A percentile compares a stretch with the other conserved stretches of the same genome.
phyloP scores from a whole-genome alignment of 2,888 invertebrate species.

The Poecilus cupreus region DNA sequence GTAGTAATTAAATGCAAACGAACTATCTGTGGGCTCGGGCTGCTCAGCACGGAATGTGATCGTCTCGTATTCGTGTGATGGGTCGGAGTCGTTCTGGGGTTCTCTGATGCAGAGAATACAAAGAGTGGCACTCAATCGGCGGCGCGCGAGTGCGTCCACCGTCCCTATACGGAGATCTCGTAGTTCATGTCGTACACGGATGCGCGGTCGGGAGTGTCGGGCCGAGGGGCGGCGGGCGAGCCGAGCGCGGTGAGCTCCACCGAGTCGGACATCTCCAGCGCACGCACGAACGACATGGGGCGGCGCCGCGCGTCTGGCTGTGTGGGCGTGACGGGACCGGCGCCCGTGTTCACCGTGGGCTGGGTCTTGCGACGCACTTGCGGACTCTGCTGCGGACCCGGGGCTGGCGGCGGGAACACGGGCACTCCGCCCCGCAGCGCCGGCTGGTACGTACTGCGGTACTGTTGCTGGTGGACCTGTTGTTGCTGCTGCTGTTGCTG shows the following conservation, averaged over 20 bases:
- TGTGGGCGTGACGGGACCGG: conserved; percentile 68
- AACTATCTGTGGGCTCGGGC: not conserved
- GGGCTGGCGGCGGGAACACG: conserved; percentile 77
- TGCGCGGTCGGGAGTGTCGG: conserved; percentile 86
- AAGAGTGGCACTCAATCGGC: conserved; percentile 47
- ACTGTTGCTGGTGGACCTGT: conserved; percentile 64
- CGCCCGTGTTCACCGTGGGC: conserved; percentile 56
- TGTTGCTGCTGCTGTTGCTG: conserved; percentile 61
- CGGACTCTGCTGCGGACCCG: conserved; percentile 72
- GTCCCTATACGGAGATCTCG: conserved; percentile 93
- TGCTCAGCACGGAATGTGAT: conserved; percentile 30
- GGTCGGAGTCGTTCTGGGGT: conserved; percentile 4
- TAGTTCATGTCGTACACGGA: conserved; percentile 97
- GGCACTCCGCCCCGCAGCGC: conserved; percentile 81
- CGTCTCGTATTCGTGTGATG: not conserved
- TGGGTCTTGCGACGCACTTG: conserved; percentile 76
- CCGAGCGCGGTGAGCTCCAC: conserved; percentile 82
- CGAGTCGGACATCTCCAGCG: conserved; percentile 91
- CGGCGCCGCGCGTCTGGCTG: conserved; percentile 76
- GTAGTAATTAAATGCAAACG: conserved; percentile 20
- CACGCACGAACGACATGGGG: conserved; percentile 92
- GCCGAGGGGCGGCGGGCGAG: conserved; percentile 68
- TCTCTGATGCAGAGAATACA: conserved; percentile 72
- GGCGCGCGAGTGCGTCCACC: conserved; percentile 70
- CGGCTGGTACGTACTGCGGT: conserved; percentile 75